Evolutionary conservation across 2,113 vertebrate genomes (phyloP).

Genomic region (Parotia lawesii): DNA sequence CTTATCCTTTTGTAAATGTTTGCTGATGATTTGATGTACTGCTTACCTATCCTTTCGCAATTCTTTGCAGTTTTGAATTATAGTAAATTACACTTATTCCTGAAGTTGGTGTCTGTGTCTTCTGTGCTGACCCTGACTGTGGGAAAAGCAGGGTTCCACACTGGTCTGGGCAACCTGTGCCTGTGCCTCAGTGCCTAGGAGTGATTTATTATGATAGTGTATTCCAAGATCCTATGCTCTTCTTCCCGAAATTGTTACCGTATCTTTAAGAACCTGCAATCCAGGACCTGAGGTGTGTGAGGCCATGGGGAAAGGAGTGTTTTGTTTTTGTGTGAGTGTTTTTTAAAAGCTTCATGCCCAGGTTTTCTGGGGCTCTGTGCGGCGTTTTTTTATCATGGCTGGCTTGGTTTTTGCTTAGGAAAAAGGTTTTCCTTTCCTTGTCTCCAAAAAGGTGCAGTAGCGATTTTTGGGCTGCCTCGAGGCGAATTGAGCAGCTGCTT

Average conservation of each 20-base stretch:
- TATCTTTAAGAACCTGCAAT: neutral
- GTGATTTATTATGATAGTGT: neutral
- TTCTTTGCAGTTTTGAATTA: neutral
- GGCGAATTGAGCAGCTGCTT: neutral
- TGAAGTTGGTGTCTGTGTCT: neutral
- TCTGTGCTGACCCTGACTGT: neutral
- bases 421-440: neutral
- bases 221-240: neutral
- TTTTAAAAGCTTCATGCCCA: neutral
- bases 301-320: too few relatives aligned
- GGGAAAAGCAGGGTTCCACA: neutral
- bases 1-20: neutral
- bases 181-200: neutral
- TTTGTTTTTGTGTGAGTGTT: fast-evolving
- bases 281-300: neutral
- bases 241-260: neutral
- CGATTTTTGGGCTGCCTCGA: neutral
- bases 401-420: neutral
- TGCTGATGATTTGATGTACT: too few relatives aligned
- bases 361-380: neutral
- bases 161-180: neutral
- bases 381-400: fast-evolving
- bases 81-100: neutral
- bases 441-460: fast-evolving
- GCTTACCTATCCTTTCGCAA: neutral